Evolutionary conservation across 2,888 invertebrate species (phyloP), one percentile per base, ranked within the genome.

Genomic region (Leptopilina drosophilae): DNA sequence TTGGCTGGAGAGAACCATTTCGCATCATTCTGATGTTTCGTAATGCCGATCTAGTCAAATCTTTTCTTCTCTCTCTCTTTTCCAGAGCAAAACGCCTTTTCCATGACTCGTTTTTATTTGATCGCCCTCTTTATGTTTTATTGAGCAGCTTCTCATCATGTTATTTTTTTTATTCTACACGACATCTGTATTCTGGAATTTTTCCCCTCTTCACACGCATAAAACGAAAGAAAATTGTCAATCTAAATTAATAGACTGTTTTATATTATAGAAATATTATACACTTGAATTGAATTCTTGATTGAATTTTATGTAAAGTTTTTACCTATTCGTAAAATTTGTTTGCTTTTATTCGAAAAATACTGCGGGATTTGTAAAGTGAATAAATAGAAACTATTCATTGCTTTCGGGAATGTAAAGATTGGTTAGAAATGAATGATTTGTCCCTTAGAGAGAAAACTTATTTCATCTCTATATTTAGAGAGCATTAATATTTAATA

Each of bases 61-160:
- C 40, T 62, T 56, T 69, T 49, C 7, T 76, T 62, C 78, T 59
- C 53, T 33, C 75, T 42, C 42, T 42, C 42, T 5, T 42, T 8
- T 1, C 3, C 7, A 49, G 11, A 77, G 62, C 80, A 53, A 80
- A 59, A 78, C 42, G 79, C 73, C 64, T 69, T 64, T 26, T 26
- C 15, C 80, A 77, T 76, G 78, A 81, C 82, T 81, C 82, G 81
- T 84, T 87, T 86, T 86, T 42, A 87, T 84, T 87, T 82, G 85
- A 86, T 84, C 84, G 82, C 77, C 77, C 82, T 85, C 84, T 87
- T 42, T 86, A 87, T 87, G 84, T 87, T 87, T 87, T 86, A 87
- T 86, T 85, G 85, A 87, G 85, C 81, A 86, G 85, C 82, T 85
- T 82, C 83, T 85, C 73, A 73, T 56, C 56, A 33, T 33, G 73